A percentile compares a stretch with the other conserved stretches of the same genome.
Conservation (phyloP, 1,140 invertebrate species). For the Cydia splendana region DNA sequence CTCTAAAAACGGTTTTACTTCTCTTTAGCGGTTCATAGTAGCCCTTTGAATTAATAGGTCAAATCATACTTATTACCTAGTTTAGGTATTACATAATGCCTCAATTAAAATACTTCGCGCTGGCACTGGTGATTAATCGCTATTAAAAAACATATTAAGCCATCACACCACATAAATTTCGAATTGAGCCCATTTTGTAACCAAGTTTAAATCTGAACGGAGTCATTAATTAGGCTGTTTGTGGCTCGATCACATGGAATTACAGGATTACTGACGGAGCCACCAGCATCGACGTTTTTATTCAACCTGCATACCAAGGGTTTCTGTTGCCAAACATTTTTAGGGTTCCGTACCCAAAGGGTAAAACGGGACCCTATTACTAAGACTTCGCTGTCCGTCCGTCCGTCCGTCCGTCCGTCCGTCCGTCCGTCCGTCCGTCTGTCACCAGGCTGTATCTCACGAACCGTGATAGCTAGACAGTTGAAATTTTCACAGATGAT, state of each 20-base stretch:
- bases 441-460: no score
- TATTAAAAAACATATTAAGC: neutral
- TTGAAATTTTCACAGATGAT: no score
- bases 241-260: constrained; percentile 10
- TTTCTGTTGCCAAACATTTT: neutral
- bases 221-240: constrained; percentile 17
- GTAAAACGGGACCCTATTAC: no score
- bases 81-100: neutral
- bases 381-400: no score
- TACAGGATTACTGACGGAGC: neutral
- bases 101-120: neutral
- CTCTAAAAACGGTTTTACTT: no score
- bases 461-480: no score
- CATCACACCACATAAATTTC: constrained; percentile 15
- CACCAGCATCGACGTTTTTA: neutral
- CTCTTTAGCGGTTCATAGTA: no score
- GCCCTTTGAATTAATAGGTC: neutral
- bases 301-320: neutral
- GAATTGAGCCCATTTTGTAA: constrained; percentile 10
- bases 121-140: neutral
- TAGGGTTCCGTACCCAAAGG: no score
- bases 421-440: no score
- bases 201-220: constrained; percentile 11
- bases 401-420: no score
- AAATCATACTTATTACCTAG: neutral